A percentile compares a stretch with the other conserved stretches of the same genome.
Conservation (phyloP, 2,797 vertebrate genomes). For the Diplodus sargus region DNA sequence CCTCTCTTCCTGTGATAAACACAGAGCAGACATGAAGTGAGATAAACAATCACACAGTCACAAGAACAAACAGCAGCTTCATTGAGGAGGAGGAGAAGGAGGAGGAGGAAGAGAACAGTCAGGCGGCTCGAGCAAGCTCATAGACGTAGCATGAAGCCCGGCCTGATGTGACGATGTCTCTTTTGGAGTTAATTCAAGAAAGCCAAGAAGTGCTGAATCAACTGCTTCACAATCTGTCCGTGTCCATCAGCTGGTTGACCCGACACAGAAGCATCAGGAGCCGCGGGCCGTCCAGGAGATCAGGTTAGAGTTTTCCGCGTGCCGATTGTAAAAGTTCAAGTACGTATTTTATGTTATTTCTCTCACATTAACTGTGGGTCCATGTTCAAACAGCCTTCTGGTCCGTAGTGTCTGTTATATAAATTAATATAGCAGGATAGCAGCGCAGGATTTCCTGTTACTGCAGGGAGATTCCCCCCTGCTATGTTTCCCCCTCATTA, state of each 20-base stretch:
- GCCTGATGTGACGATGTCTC: slow-evolving; percentile 50
- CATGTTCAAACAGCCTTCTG: neutral
- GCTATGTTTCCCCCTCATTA: slow-evolving; percentile 26
- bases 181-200: slow-evolving; percentile 57
- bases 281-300: neutral
- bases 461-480: slow-evolving; percentile 21
- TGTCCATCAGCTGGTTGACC: slow-evolving; percentile 57
- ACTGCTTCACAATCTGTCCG: slow-evolving; percentile 42
- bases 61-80: slow-evolving; percentile 10
- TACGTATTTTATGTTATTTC: neutral
- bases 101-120: slow-evolving; percentile 23
- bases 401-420: slow-evolving; percentile 26
- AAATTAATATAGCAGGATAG: slow-evolving; percentile 50
- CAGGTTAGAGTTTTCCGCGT: slow-evolving; percentile 56
- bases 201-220: slow-evolving; percentile 36
- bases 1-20: slow-evolving; percentile 73
- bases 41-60: slow-evolving; percentile 60
- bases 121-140: neutral
- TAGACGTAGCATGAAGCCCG: neutral
- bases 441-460: slow-evolving; percentile 62
- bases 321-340: neutral
- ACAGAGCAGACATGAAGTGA: slow-evolving; percentile 55
- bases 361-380: neutral
- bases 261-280: slow-evolving; percentile 34
- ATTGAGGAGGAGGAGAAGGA: slow-evolving; percentile 14